phyloP scores from a whole-genome alignment of 2,113 vertebrate genomes.

The Takifugu bimaculatus region DNA sequence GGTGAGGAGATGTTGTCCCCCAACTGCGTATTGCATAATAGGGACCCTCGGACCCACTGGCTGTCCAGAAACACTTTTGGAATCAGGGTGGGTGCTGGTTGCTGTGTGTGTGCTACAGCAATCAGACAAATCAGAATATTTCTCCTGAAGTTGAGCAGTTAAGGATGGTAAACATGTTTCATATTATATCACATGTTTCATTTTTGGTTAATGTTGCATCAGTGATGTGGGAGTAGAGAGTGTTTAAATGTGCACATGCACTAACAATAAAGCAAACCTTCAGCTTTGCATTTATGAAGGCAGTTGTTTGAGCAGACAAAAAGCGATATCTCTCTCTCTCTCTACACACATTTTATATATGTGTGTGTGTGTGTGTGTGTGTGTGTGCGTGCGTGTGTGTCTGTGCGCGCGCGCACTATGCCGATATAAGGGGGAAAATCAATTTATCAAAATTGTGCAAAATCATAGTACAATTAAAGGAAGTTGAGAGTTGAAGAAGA shows the following conservation, averaged over 20 bases:
- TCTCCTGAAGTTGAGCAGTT: background rate
- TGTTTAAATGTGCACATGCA: too few species aligned
- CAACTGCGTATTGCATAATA: constrained; percentile 55
- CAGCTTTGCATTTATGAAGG: background rate
- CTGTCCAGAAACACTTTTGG: constrained; percentile 15
- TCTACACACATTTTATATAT: too few species aligned
- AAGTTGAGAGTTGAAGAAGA: constrained; percentile 65
- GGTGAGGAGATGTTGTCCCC: constrained; percentile 42
- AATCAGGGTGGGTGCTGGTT: constrained; percentile 20
- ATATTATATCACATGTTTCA: too few species aligned
- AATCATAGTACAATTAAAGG: background rate
- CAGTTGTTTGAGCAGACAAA: background rate
- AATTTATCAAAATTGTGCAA: background rate
- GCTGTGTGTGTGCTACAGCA: constrained; percentile 8
- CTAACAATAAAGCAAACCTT: background rate
- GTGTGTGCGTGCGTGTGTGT: too few species aligned
- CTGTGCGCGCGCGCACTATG: too few species aligned
- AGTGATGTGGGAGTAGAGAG: too few species aligned
- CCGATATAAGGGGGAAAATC: too few species aligned
- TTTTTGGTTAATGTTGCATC: too few species aligned
- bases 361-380: too few species aligned
- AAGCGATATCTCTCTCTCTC: too few species aligned
- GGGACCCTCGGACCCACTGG: constrained; percentile 38
- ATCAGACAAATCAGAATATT: constrained; percentile 1
- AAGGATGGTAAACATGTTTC: too few species aligned